Evolutionary conservation across 1,140 invertebrate species (phyloP).

Genomic region (Diorhabda carinulata): DNA sequence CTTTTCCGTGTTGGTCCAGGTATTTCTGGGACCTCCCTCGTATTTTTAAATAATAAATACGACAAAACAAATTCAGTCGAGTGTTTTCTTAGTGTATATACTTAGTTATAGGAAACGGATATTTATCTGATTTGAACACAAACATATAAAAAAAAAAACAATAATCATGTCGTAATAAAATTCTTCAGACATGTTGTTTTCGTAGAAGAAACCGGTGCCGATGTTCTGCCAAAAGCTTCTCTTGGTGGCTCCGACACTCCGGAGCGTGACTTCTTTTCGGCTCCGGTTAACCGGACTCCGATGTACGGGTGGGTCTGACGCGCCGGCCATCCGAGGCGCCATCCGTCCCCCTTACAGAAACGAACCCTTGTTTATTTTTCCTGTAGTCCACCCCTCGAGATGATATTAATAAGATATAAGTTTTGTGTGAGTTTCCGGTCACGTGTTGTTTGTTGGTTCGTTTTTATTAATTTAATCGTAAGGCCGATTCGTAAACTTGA

Average conservation of each 20-base stretch:
- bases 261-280: neutral
- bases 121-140: too few relatives aligned
- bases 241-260: neutral
- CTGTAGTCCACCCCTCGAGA: neutral
- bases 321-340: neutral
- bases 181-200: conserved; percentile 1
- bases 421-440: neutral
- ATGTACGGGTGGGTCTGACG: neutral
- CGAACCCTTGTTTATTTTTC: neutral
- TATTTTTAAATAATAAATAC: too few relatives aligned
- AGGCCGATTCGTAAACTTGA: too few relatives aligned
- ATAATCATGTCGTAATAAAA: neutral
- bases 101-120: too few relatives aligned
- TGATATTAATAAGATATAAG: neutral
- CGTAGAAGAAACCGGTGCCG: neutral
- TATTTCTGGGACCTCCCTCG: too few relatives aligned
- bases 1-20: too few relatives aligned
- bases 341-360: neutral
- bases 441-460: neutral
- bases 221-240: neutral
- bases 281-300: neutral
- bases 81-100: too few relatives aligned
- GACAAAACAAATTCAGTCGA: too few relatives aligned
- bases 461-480: too few relatives aligned
- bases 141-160: too few relatives aligned